Evolutionary conservation across 1,140 invertebrate species (phyloP), one percentile per base, ranked within the genome.

Genomic region (Musca vetustissima): DNA sequence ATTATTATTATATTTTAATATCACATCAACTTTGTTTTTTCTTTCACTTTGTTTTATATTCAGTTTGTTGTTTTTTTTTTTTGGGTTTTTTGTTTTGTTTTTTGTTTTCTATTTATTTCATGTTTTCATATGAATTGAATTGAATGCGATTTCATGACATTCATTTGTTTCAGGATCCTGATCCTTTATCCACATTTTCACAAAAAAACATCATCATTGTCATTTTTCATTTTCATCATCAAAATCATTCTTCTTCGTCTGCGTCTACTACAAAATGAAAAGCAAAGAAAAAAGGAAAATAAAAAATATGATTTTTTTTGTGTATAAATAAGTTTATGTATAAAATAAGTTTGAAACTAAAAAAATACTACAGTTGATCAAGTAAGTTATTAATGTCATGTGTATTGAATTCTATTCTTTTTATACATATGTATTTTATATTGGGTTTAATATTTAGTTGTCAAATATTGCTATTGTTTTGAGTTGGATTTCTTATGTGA

Each of bases 21-120:
- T 80, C 78, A 80, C 78, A 80, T 80, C 78, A 76, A 79, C 78
- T 80, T 80, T 80, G 76, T 80, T 80, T 80, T 75, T 59, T 57
- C 32, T 69, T 76, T 72, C 57, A 50, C n/a, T n/a, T n/a, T n/a
- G n/a, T 76, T 73, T 72, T 55, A 59, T 70, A 55, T 17, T 64
- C 49, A 57, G 43, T 66, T 71, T 68, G 47, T 64, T 17, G 50
- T 19, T 49, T 50, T 64, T 64, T 17, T 4, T 61, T 61, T 52
- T 66, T 50, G 48, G 32, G 52, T 66, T 53, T 14, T 24, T 19
- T 50, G 48, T 49, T 50, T 66, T 25, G 28, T 24, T 50, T 48
- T 19, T 17, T n/a, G 15, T 0, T n/a, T n/a, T n/a, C n/a, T n/a
- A n/a, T n/a, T n/a, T n/a, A 49, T n/a, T 50, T 50, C 25, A 21